Percentiles rank a stretch among this genome's conserved stretches.
These are phyloP conservation scores for Lissonota sp. DNA, from an alignment of 2,888 invertebrate genomes.

Conservation along the genomic window DNA sequence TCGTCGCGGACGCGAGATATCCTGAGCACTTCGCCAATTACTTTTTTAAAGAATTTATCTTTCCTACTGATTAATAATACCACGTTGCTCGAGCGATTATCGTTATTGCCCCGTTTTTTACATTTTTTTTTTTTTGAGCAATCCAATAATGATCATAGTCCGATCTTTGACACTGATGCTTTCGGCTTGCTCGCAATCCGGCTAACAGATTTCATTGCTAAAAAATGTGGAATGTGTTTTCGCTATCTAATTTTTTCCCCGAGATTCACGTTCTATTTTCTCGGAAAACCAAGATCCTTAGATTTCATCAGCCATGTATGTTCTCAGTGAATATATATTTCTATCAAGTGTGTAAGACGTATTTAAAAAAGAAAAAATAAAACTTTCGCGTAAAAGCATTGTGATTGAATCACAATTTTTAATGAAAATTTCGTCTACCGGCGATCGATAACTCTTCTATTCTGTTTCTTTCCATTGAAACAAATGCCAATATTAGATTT, in stretches of 20 bases:
- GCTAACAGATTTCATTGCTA: constrained; percentile 18
- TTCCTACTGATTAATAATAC: constrained; percentile 46
- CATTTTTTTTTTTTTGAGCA: constrained; percentile 37
- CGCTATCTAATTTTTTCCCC: background rate
- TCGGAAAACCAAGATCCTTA: background rate
- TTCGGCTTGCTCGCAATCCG: constrained; percentile 9
- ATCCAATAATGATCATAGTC: constrained; percentile 31
- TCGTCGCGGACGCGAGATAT: constrained; percentile 32
- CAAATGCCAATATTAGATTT: constrained; percentile 45
- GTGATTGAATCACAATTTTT: constrained; percentile 31
- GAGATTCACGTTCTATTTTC: background rate
- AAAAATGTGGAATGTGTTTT: constrained; percentile 51
- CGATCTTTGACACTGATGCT: constrained; percentile 27
- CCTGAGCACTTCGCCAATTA: constrained; percentile 15
- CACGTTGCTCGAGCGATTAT: constrained; percentile 48
- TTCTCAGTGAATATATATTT: constrained; percentile 23
- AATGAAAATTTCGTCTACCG: constrained; percentile 1
- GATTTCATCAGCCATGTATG: constrained; percentile 1
- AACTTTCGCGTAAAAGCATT: background rate
- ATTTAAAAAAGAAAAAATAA: background rate
- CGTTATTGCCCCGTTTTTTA: constrained; percentile 47
- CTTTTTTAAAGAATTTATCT: constrained; percentile 1
- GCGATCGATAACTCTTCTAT: background rate
- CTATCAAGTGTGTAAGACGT: constrained; percentile 22
- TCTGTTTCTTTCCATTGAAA: constrained; percentile 11